Base-by-base conservation (phyloP, 2,888 invertebrate genomes). In the Apoda limacodes region DNA sequence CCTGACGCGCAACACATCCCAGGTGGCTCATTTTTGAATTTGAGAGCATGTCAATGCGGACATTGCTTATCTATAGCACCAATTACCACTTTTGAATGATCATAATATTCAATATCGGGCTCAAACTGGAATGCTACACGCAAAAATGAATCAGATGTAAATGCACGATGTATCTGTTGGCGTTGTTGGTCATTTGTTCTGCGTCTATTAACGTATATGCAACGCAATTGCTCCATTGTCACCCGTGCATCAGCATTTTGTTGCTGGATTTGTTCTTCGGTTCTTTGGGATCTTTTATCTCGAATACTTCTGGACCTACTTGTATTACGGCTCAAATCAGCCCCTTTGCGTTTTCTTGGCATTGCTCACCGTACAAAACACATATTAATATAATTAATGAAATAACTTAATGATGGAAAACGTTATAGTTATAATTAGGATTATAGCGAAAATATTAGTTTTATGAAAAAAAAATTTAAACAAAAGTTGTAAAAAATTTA, bases 61-160 rank as follows among this genome's bases (percentile, higher is more conserved):
- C 38, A 43, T 37, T 36, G 35, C 29, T 37, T 40, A 23, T 38
- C 34, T 32, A 41, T 32, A 39, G 35, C 17, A 38, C 43, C 38
- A 41, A 43, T 40, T 11, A 34, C 33, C 37, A 41, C 41, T 39
- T 42, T 40, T 11, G 37, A 38, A 42, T 44, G 38, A 33, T 35
- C 35, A 28, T 38, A 40, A 40, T 37, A 32, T n/a, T n/a, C n/a
- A 28, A 34, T 35, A 38, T 40, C 37, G 13, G 35, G 39, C 39
- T 39, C 35, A 30, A 39, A 43, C 28, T 43, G 27, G 38, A 43
- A 39, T 30, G 37, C 34, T 39, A 40, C 40, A 23, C 32, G 39
- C 9, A 43, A 28, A 20, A 37, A 40, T 39, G 28, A 37, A 37
- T 39, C 28, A 17, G 32, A 38, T 30, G 15, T 39, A 39, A 41